Evolutionary conservation across 2,797 vertebrate genomes (phyloP).

Genomic region (Hydrolagus colliei): DNA sequence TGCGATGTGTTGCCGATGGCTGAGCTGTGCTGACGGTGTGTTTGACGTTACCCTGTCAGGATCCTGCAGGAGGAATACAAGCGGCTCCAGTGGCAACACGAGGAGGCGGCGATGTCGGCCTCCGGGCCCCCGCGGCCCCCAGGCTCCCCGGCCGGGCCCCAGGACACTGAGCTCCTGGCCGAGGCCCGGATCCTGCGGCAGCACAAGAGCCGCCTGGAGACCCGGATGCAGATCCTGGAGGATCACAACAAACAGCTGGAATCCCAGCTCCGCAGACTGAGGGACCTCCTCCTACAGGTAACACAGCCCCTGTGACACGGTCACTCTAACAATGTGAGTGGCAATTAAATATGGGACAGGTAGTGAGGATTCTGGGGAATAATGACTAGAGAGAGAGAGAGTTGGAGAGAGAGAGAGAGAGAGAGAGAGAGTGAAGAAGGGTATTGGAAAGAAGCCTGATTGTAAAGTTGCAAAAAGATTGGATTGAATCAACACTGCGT

Average conservation of each 20-base stretch:
- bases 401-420: too few relatives aligned
- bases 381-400: too few relatives aligned
- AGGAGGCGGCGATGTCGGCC: slow-evolving; percentile 76
- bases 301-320: background rate
- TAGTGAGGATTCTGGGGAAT: too few relatives aligned
- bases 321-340: too few relatives aligned
- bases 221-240: slow-evolving; percentile 95
- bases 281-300: slow-evolving; percentile 90
- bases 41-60: slow-evolving; percentile 47
- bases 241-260: slow-evolving; percentile 97
- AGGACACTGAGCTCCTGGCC: slow-evolving; percentile 82
- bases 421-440: too few relatives aligned
- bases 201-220: slow-evolving; percentile 92
- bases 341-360: too few relatives aligned
- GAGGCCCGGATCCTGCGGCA: slow-evolving; percentile 88
- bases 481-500: too few relatives aligned
- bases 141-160: slow-evolving; percentile 49
- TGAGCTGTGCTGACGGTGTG: slow-evolving; percentile 32
- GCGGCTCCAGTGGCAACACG: slow-evolving; percentile 90
- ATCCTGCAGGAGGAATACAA: slow-evolving; percentile 90
- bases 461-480: too few relatives aligned
- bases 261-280: slow-evolving; percentile 82
- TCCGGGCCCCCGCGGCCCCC: slow-evolving; percentile 67
- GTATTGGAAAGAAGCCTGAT: too few relatives aligned
- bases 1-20: background rate